Conservation (phyloP, 2,113 vertebrate genomes). For the Edolisoma coerulescens region DNA sequence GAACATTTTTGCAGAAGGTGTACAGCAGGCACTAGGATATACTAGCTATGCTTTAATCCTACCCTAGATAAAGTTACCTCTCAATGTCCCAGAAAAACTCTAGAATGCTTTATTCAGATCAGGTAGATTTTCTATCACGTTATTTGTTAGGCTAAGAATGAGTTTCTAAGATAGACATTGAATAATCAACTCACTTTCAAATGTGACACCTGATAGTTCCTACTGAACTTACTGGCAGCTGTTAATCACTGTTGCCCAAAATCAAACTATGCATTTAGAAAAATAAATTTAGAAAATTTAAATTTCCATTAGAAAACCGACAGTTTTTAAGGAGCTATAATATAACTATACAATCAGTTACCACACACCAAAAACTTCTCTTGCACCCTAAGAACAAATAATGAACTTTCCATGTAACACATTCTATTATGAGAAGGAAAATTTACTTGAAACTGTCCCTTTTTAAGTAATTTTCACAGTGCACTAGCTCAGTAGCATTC, state of each 20-base stretch:
- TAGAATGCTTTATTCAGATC: neutral
- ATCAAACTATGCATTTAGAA: neutral
- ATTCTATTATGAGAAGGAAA: neutral
- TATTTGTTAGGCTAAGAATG: neutral
- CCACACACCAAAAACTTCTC: neutral
- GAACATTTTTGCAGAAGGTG: neutral
- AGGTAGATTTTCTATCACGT: neutral
- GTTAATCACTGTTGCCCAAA: neutral
- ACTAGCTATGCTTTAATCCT: neutral
- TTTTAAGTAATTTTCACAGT: neutral
- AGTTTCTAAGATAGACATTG: neutral
- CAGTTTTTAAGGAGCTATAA: neutral
- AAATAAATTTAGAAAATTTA: neutral
- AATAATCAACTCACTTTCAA: neutral
- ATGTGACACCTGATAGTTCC: neutral
- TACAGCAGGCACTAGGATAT: neutral
- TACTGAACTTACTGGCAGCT: neutral
- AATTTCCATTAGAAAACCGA: neutral
- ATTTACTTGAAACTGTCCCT: neutral
- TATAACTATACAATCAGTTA: neutral
- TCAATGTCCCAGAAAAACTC: neutral
- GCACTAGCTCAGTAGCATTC: neutral
- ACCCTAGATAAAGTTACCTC: neutral
- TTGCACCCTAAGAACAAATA: neutral
- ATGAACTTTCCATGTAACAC: neutral